Base-by-base conservation (phyloP, 2,888 invertebrate genomes). In the Timema podura region DNA sequence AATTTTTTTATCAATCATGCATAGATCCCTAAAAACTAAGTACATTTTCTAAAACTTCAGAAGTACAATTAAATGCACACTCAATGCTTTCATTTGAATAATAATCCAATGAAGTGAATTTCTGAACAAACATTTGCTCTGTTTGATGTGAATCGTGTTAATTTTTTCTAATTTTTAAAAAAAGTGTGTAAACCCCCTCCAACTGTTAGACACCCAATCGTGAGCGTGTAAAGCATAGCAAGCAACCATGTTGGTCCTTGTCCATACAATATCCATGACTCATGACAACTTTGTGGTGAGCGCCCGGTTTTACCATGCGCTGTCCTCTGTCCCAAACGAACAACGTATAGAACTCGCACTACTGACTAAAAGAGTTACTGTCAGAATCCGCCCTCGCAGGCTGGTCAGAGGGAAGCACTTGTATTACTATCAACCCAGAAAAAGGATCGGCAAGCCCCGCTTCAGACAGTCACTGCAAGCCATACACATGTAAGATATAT, bases 251-350 rank as follows among this genome's bases (percentile, higher is more conserved):
- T 73, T 76, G 68, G 70, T 77, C 48, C 75, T 83, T 75, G 79
- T 84, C 71, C 82, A 83, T 76, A 83, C 83, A 68, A 79, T 84
- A 78, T 82, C 82, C 76, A 79, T 83, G 74, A 80, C 81, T 66
- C 80, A 82, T 73, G 77, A 77, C 74, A 81, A 81, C 75, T 80
- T 79, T 76, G 79, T 81, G 69, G 78, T 83, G 70, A 79, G 80
- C 74, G 82, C 82, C 64, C 80, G 82, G 73, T 83, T 82, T 76
- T 80, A 81, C 71, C 83, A 83, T 73, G 76, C 81, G 49, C 76
- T 81, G 78, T 73, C 75, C 79, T 72, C 73, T 80, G 71, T 76
- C n/a, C 68, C 54, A n/a, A 68, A 48, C 46, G 69, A 51, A 47
- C 67, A 67, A 10, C 68, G 71, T 3, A 49, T 75, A 57, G 69